Evolutionary conservation across 2,113 vertebrate genomes (phyloP), one percentile per base, ranked within the genome.

Genomic region (Spheniscus mendiculus): DNA sequence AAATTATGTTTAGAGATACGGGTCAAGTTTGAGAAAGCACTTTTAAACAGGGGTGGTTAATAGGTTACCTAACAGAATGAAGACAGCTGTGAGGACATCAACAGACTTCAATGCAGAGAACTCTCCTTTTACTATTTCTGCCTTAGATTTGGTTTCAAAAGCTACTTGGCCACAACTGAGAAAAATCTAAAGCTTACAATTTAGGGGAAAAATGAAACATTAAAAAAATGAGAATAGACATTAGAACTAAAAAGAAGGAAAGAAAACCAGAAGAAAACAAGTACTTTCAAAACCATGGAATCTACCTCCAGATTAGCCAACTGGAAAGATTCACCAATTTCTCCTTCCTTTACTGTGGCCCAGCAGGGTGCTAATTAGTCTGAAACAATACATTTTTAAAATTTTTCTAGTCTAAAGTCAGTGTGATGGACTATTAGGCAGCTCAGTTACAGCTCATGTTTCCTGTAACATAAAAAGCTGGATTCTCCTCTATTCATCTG

Each of bases 121-220:
- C 22, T 77, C 49, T 76, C 50, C 21, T 92, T 58, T 71, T 74
- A 72, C 47, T 91, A 49, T 49, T 94, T 87, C 73, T 91, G 63
- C 65, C 72, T 82, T 93, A 79, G 50, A 69, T 47, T 63, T 5
- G 9, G 38, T 79, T 95, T 94, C 87, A 94, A 90, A 95, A 95
- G 70, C 82, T 93, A 42, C 49, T 84, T 87, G 65, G 59, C 81
- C 52, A 85, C 65, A 89, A 47, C 74, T 72, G 70, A 91, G 36
- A 59, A 87, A 66, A 89, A 52, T 30, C n/a, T 56, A 83, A 91
- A 96, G 38, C 69, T 87, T 78, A 73, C 50, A 81, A 80, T 67
- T 83, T 66, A 70, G 55, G 9, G 55, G 34, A 73, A 10, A 86
- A 90, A 89, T 81, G 7, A 91, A 93, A 80, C 59, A 83, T 66